Conservation (phyloP, 2,888 invertebrate genomes). For the Emmelina monodactyla region DNA sequence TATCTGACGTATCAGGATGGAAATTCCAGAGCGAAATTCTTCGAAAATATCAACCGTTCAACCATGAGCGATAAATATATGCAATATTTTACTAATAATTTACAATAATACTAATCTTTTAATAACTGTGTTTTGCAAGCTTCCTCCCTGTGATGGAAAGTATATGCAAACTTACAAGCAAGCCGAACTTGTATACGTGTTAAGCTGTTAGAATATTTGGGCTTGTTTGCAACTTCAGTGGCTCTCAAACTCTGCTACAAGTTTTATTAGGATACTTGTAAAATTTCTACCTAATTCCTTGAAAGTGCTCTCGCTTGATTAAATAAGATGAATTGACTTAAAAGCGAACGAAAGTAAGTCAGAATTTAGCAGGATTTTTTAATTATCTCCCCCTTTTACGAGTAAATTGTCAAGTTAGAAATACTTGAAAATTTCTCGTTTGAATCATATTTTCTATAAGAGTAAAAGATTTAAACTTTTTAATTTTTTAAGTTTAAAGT, state of each 20-base stretch:
- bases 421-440: conserved; percentile 22
- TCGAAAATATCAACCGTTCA: too few relatives aligned
- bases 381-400: conserved; percentile 21
- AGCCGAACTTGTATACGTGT: conserved; percentile 24
- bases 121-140: too few relatives aligned
- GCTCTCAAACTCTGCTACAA: conserved; percentile 42
- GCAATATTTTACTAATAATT: too few relatives aligned
- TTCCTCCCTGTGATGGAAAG: too few relatives aligned
- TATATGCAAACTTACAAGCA: conserved; percentile 1
- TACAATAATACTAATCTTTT: too few relatives aligned
- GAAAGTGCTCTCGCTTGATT: conserved; percentile 56
- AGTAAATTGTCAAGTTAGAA: conserved; percentile 12
- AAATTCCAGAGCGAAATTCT: too few relatives aligned
- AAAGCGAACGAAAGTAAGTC: conserved; percentile 16
- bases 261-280: conserved; percentile 65
- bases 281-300: conserved; percentile 55
- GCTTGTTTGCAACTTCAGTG: conserved; percentile 25
- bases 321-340: conserved; percentile 61
- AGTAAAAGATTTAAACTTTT: too few relatives aligned
- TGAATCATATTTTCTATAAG: too few relatives aligned
- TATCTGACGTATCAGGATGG: too few relatives aligned
- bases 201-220: conserved; percentile 51
- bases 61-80: too few relatives aligned
- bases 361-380: conserved; percentile 26
- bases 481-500: too few relatives aligned